Evolutionary conservation across 1,140 invertebrate species (phyloP).

Genomic region (Phocides pigmalion): DNA sequence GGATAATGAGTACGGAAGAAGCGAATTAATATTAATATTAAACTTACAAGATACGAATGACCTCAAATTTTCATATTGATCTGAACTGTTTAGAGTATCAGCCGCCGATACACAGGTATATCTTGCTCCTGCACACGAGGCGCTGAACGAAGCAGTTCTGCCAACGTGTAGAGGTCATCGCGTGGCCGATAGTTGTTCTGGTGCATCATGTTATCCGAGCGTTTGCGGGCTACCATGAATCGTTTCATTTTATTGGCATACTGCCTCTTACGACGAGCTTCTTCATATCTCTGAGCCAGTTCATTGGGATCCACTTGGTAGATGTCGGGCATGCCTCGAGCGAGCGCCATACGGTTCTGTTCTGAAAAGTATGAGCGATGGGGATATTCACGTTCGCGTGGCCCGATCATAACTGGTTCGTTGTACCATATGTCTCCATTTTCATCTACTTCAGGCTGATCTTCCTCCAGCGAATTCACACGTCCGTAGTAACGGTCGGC

Average conservation of each 20-base stretch:
- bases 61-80: constrained; percentile 23
- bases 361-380: constrained; percentile 76
- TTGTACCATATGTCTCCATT: constrained; percentile 78
- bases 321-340: constrained; percentile 66
- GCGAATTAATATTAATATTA: constrained; percentile 29
- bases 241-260: constrained; percentile 79
- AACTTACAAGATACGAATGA: constrained; percentile 31
- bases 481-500: constrained; percentile 71
- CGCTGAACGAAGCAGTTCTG: constrained; percentile 76
- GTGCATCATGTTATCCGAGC: constrained; percentile 68
- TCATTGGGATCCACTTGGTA: constrained; percentile 72
- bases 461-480: constrained; percentile 65
- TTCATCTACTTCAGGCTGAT: constrained; percentile 72
- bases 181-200: constrained; percentile 72
- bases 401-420: constrained; percentile 70
- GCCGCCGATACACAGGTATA: constrained; percentile 76
- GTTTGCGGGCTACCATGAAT: constrained; percentile 82
- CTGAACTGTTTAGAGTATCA: constrained; percentile 73
- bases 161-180: constrained; percentile 80
- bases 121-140: constrained; percentile 76
- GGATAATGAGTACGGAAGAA: constrained; percentile 18
- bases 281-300: constrained; percentile 71
- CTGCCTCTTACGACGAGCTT: constrained; percentile 79
- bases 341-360: constrained; percentile 70
- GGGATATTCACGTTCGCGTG: constrained; percentile 69